Conservation (phyloP, 2,113 vertebrate genomes). For the Halichoeres trimaculatus region DNA sequence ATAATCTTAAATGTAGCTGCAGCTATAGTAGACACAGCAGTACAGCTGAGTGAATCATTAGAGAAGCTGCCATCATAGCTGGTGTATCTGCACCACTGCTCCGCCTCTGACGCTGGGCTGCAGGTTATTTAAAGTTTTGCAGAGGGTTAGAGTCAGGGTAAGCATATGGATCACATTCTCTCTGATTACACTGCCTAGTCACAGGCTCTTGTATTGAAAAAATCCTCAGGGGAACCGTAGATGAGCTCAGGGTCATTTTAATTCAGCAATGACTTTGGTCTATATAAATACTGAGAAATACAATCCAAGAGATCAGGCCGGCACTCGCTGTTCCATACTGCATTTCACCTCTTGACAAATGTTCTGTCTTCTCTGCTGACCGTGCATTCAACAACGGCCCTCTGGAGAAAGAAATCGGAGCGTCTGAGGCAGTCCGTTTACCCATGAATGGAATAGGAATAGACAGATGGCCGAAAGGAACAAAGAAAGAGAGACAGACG, state of each 20-base stretch:
- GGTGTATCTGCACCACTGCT: constrained; percentile 18
- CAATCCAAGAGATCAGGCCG: constrained; percentile 21
- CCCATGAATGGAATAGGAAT: constrained; percentile 25
- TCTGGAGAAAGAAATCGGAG: neutral
- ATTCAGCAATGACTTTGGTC: constrained; percentile 43
- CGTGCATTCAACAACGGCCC: constrained; percentile 7
- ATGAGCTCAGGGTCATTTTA: constrained; percentile 48
- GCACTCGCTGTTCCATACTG: constrained; percentile 18
- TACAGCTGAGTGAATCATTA: constrained; percentile 32
- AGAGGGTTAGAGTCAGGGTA: constrained; percentile 20
- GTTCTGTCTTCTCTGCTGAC: constrained; percentile 42
- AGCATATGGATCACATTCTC: constrained; percentile 12
- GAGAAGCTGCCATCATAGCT: constrained; percentile 9
- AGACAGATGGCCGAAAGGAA: constrained; percentile 33
- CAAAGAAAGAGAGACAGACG: neutral
- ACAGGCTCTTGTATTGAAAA: constrained; percentile 9
- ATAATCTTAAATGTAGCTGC: constrained; percentile 41
- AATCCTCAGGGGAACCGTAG: constrained; percentile 7
- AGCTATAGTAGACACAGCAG: constrained; percentile 29
- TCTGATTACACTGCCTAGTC: constrained; percentile 9
- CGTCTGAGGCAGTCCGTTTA: constrained; percentile 18
- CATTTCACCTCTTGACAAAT: constrained; percentile 38
- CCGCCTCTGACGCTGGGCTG: constrained; percentile 27
- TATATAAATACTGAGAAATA: constrained; percentile 54
- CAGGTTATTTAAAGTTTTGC: constrained; percentile 41